Evolutionary conservation across 2,888 invertebrate genomes (phyloP).

Genomic region (Drosophila greeni): DNA sequence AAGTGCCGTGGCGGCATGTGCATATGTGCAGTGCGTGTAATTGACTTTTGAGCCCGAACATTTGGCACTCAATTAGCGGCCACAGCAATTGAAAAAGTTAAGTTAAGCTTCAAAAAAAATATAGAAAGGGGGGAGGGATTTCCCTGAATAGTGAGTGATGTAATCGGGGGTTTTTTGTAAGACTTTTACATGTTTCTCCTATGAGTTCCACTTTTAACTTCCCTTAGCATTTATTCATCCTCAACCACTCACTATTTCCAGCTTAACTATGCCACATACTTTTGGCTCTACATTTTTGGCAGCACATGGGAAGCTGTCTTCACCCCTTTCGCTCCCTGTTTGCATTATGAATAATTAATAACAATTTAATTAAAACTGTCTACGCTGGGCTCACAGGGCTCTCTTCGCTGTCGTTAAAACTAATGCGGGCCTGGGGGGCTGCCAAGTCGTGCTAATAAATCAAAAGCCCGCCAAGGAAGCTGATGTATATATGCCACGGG

Average conservation of each 20-base stretch:
- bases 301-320: conserved; percentile 22
- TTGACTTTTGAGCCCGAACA: conserved; percentile 57
- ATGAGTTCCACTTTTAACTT: neutral
- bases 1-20: conserved; percentile 35
- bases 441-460: conserved; percentile 56
- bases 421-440: conserved; percentile 24
- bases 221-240: conserved; percentile 5
- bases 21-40: conserved; percentile 43
- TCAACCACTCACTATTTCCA: neutral
- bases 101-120: conserved; percentile 14
- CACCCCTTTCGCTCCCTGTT: neutral
- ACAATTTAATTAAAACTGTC: conserved; percentile 69
- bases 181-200: neutral
- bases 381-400: conserved; percentile 45
- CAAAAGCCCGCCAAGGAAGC: conserved; percentile 49
- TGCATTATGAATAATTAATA: conserved; percentile 64
- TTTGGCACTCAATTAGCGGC: conserved; percentile 54
- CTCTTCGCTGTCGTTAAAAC: conserved; percentile 37
- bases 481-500: conserved; percentile 54
- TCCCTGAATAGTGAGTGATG: conserved; percentile 1
- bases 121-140: neutral
- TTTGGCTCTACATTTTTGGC: conserved; percentile 54
- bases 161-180: neutral
- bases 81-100: conserved; percentile 36
- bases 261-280: conserved; percentile 61